Percentiles rank a stretch among this genome's conserved stretches.
phyloP scores from a whole-genome alignment of 2,888 invertebrate species.

The Abrostola tripartita region DNA sequence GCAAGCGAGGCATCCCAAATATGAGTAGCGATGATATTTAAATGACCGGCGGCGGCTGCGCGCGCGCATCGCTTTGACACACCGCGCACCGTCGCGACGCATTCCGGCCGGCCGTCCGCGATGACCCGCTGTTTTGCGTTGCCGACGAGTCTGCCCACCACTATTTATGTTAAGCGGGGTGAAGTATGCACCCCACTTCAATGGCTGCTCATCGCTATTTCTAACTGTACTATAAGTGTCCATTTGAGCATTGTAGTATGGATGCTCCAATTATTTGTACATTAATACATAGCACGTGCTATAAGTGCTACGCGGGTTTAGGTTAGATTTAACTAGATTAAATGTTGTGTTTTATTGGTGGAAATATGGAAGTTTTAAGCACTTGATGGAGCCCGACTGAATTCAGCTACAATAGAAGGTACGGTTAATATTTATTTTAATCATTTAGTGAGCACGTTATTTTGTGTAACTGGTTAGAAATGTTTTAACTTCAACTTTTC shows the following conservation, averaged over 20 bases:
- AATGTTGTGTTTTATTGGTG: too few relatives aligned
- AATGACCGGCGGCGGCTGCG: constrained; percentile 62
- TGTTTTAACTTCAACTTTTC: too few relatives aligned
- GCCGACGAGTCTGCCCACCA: constrained; percentile 42
- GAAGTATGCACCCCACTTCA: neutral
- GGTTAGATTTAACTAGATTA: too few relatives aligned
- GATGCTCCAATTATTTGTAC: neutral
- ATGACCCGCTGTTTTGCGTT: constrained; percentile 39
- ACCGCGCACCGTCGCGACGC: constrained; percentile 50
- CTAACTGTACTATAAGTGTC: neutral
- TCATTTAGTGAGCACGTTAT: too few relatives aligned
- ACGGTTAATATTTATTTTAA: too few relatives aligned
- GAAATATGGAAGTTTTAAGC: too few relatives aligned
- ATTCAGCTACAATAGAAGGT: too few relatives aligned
- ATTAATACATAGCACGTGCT: neutral
- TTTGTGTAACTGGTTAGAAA: too few relatives aligned
- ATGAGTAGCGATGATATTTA: constrained; percentile 74
- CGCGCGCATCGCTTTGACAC: constrained; percentile 58
- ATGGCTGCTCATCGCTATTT: neutral
- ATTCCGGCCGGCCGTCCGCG: constrained; percentile 39
- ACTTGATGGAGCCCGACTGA: too few relatives aligned
- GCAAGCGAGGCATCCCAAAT: constrained; percentile 55
- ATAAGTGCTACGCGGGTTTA: neutral
- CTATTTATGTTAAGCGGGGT: constrained; percentile 15
- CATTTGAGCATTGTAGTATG: neutral